Evolutionary conservation across 2,888 invertebrate genomes (phyloP).

Genomic region (Meloe dianella): DNA sequence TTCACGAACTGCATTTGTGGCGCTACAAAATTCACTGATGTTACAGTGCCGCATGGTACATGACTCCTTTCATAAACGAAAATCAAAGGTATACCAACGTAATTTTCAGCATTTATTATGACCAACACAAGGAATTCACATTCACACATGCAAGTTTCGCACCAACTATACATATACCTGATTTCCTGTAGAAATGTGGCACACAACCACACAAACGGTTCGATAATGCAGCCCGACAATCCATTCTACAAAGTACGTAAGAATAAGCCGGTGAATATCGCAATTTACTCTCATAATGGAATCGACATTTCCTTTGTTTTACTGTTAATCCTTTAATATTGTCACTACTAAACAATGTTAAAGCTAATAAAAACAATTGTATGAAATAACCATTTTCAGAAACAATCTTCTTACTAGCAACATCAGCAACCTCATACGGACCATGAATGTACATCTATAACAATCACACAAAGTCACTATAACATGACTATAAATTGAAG

Average conservation of each 20-base stretch:
- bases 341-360: slow-evolving; percentile 54
- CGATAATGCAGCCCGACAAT: slow-evolving; percentile 71
- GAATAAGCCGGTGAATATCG: slow-evolving; percentile 73
- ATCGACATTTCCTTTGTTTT: slow-evolving; percentile 72
- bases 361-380: slow-evolving; percentile 52
- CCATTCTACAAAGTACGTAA: slow-evolving; percentile 72
- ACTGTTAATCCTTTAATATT: slow-evolving; percentile 60
- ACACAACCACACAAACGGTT: slow-evolving; percentile 71
- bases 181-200: slow-evolving; percentile 75
- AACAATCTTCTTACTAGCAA: slow-evolving; percentile 60
- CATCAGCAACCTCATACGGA: slow-evolving; percentile 71
- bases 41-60: too few species aligned
- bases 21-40: too few species aligned
- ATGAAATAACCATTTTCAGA: slow-evolving; percentile 52
- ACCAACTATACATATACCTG: too few species aligned
- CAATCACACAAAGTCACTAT: neutral
- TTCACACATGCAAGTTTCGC: too few species aligned
- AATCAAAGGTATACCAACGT: too few species aligned
- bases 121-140: too few species aligned
- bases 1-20: too few species aligned
- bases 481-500: neutral
- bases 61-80: too few species aligned
- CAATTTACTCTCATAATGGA: slow-evolving; percentile 69
- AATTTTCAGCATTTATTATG: too few species aligned
- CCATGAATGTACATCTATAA: slow-evolving; percentile 70